Conservation (phyloP, 2,113 vertebrate genomes). For the Apistogramma diplotaenia region DNA sequence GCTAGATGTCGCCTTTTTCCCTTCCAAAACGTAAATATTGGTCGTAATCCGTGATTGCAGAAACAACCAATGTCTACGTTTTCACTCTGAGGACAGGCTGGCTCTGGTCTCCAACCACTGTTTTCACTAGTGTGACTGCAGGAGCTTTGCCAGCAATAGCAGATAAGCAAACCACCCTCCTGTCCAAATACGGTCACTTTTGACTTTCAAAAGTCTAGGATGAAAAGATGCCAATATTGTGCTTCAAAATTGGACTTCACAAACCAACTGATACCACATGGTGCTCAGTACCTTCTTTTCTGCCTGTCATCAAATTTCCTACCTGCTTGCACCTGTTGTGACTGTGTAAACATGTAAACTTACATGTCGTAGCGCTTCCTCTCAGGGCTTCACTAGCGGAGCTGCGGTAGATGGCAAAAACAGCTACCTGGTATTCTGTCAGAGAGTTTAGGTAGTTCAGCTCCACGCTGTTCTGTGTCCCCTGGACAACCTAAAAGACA, state of each 20-base stretch:
- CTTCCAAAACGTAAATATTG: no score
- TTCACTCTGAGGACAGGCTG: no score
- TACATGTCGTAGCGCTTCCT: conserved; percentile 89
- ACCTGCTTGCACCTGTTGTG: not conserved
- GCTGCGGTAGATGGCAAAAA: conserved; percentile 90
- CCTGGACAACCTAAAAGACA: conserved; percentile 80
- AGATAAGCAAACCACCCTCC: accelerated
- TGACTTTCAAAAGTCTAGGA: not conserved
- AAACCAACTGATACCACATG: not conserved
- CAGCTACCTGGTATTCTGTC: conserved; percentile 93
- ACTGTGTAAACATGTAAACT: conserved; percentile 8
- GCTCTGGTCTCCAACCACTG: no score
- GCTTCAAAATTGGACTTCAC: not conserved
- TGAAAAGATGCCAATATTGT: not conserved
- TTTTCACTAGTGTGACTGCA: no score
- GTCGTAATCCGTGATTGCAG: no score
- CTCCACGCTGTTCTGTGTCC: conserved; percentile 80
- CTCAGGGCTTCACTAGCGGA: conserved; percentile 89
- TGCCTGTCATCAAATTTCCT: no score
- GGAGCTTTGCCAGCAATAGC: not conserved
- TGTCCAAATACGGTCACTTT: not conserved
- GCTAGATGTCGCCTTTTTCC: no score
- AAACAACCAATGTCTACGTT: no score
- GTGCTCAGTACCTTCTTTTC: accelerated
- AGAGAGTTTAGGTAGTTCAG: conserved; percentile 89